Base-by-base conservation (phyloP, 92 coral and sea anemone species). In the Epizoanthus stellaris region DNA sequence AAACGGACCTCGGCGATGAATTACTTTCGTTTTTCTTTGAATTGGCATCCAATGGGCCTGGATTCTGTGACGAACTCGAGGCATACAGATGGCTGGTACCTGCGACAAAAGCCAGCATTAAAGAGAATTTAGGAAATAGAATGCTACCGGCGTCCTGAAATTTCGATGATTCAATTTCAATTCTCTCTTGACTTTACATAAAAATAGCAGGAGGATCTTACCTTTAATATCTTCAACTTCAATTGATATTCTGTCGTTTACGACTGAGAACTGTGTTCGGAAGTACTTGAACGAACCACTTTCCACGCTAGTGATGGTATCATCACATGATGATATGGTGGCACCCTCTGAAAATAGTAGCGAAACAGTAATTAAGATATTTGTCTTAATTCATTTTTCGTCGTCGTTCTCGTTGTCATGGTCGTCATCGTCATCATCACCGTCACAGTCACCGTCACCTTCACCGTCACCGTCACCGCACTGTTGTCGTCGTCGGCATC, bases 281-380 rank as follows among this genome's bases (percentile, higher is more conserved):
- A 96, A 96, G 79, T 96, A 96, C 54, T 85, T 89, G 74, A 96
- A 96, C 5, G 98, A 94, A 25, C 95, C 98, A 59, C 98, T 95
- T 38, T 94, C 97, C 60, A 94, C 98, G 15, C 88, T 84, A 21
- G 98, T 95, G 49, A 87, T 80, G n/a, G 98, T 91, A 57, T 89
- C 87, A 54, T 92, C 95, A 72, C 98, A 96, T 4, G 98, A 89
- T 3, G 93, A 89, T 23, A 96, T 86, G 6, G 91, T 67, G 0
- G 98, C 95, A 38, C 98, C 98, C 98, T 96, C 98, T 96, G 75
- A 20, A 62, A 49, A 2, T 5, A 3, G 34, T 14, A 34, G 40
- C 14, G 3, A 67, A 67, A 9, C 73, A 30, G 2, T 4, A n/a
- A 19, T 62, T 62, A 62, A 62, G 10, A 75, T 30, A 4, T 14